phyloP scores from a whole-genome alignment of 2,888 invertebrate genomes.

The Nephrotoma appendiculata region DNA sequence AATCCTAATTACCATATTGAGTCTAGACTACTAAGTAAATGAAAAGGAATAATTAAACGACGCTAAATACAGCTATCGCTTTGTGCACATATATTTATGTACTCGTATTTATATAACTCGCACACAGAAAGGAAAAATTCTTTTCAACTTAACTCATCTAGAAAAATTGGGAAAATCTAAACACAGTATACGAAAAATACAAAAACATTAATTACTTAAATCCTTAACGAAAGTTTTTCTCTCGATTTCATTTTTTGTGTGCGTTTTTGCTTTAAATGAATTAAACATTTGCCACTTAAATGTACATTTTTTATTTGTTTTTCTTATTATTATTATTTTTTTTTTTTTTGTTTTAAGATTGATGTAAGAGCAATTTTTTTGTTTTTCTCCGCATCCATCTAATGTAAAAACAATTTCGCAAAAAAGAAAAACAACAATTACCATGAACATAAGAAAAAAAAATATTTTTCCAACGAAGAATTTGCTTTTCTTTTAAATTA shows the following conservation, averaged over 20 bases:
- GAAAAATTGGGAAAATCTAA: not conserved
- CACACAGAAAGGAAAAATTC: not conserved
- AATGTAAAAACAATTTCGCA: not conserved
- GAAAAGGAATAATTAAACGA: not conserved
- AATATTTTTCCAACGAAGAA: not conserved
- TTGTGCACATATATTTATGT: not conserved
- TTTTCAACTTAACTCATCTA: not conserved
- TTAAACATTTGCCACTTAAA: not conserved
- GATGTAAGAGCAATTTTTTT: not conserved
- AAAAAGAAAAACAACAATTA: not conserved
- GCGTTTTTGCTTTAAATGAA: not conserved
- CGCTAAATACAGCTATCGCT: not conserved
- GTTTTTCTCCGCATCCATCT: not conserved
- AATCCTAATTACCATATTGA: not conserved
- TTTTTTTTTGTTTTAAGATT: not conserved
- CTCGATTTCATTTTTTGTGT: not conserved
- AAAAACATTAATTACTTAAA: not conserved
- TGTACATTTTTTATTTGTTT: not conserved
- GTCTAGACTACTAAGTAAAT: not conserved
- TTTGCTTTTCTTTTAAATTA: not conserved
- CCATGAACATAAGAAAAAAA: not conserved
- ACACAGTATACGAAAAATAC: not conserved
- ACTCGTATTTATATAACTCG: not conserved
- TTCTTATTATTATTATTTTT: too few species aligned
- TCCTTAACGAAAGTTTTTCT: not conserved